These are phyloP conservation scores for Echinops telfairi DNA, from an alignment of 2,113 vertebrate species.

Conservation along the genomic window DNA sequence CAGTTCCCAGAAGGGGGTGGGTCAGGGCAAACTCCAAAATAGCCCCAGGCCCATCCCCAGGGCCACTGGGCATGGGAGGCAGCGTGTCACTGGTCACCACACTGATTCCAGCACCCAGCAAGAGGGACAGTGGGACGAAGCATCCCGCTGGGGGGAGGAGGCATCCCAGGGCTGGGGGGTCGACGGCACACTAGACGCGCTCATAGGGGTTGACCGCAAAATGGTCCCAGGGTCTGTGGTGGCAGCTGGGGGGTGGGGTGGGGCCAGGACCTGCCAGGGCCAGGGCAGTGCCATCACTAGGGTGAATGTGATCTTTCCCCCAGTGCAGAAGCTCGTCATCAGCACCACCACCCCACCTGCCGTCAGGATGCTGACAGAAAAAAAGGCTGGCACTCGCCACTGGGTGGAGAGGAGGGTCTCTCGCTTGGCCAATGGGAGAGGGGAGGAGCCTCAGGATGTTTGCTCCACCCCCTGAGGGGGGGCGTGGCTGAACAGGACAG, in stretches of 20 bases:
- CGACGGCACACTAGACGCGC: background rate
- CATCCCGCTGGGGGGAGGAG: too few relatives aligned
- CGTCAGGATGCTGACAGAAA: too few relatives aligned
- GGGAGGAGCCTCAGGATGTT: background rate
- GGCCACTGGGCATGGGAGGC: conserved; percentile 55
- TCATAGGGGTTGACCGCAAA: background rate
- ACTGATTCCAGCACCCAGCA: background rate
- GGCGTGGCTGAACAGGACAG: too few relatives aligned
- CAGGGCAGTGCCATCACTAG: too few relatives aligned
- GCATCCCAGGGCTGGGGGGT: too few relatives aligned
- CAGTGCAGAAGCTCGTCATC: too few relatives aligned
- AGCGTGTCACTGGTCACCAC: conserved; percentile 31
- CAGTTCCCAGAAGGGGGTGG: conserved; percentile 63
- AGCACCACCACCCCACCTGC: too few relatives aligned
- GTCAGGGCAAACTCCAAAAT: conserved; percentile 77
- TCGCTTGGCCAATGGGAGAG: background rate
- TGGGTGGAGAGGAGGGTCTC: background rate
- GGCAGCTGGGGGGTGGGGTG: too few relatives aligned
- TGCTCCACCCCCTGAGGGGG: too few relatives aligned
- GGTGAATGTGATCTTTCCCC: too few relatives aligned
- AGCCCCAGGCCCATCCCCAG: conserved; percentile 70
- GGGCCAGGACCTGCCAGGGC: too few relatives aligned
- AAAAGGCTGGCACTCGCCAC: too few relatives aligned
- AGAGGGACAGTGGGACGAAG: background rate
- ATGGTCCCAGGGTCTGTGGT: background rate